phyloP scores from a whole-genome alignment of 1,140 invertebrate genomes.

The Lepidurus couesii region DNA sequence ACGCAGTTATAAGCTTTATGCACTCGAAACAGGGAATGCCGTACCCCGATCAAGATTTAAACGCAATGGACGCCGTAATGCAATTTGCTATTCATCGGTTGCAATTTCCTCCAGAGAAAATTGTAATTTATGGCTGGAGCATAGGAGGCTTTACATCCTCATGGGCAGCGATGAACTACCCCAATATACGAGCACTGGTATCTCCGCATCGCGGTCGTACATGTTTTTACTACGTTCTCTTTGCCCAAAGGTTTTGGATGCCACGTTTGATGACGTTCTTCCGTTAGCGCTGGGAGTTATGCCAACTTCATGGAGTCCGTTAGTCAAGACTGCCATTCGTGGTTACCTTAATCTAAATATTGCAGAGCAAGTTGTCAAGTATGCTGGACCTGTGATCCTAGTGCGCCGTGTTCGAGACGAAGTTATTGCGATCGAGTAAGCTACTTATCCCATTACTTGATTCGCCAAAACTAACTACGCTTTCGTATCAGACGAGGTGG shows the following conservation, averaged over 20 bases:
- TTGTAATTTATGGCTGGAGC: slow-evolving; percentile 93
- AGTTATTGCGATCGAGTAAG: slow-evolving; percentile 68
- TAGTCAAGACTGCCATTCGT: slow-evolving; percentile 69
- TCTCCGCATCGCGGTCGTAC: background rate
- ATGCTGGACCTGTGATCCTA: slow-evolving; percentile 73
- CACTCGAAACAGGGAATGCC: slow-evolving; percentile 62
- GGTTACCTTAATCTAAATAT: slow-evolving; percentile 79
- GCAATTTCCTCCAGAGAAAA: slow-evolving; percentile 71
- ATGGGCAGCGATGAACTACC: slow-evolving; percentile 87
- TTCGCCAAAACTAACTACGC: background rate
- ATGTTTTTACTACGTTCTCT: slow-evolving; percentile 23
- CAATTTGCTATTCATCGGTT: slow-evolving; percentile 83
- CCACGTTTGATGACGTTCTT: slow-evolving; percentile 89
- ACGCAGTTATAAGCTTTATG: background rate
- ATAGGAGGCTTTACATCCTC: slow-evolving; percentile 84
- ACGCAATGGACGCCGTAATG: slow-evolving; percentile 88
- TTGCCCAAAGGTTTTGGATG: slow-evolving; percentile 65
- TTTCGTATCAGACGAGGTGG: slow-evolving; percentile 39
- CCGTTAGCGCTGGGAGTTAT: slow-evolving; percentile 81
- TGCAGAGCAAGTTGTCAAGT: slow-evolving; percentile 61
- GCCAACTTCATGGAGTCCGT: slow-evolving; percentile 60
- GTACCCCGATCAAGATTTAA: slow-evolving; percentile 79
- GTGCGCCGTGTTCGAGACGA: slow-evolving; percentile 84
- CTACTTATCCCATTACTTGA: background rate
- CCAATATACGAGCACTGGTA: slow-evolving; percentile 74